Base-by-base conservation (phyloP, 2,113 vertebrate genomes). In the Lagopus muta region DNA sequence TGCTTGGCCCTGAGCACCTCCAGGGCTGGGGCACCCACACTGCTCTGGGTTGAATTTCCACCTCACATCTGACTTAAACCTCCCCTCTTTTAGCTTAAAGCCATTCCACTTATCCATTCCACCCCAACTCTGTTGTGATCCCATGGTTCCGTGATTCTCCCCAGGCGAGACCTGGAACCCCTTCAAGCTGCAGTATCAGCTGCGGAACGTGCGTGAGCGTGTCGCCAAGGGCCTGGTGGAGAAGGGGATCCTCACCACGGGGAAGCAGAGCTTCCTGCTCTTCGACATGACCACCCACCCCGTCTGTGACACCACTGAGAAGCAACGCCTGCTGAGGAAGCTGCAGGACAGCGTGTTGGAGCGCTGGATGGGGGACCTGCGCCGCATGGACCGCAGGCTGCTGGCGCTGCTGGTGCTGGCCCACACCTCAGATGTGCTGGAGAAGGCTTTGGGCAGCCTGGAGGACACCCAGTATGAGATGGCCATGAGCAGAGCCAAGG, bases 261-360 rank as follows among this genome's bases (percentile, higher is more conserved):
- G 98, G 96, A 98, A 98, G 92, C 98, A 99, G 96, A 98, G 98
- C 95, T 99, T 98, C 96, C 97, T 99, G 8, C 97, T 99, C 13
- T 98, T 99, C 2, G 98, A 98, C 94, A 98, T 99, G 98, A 99
- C 98, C 73, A 99, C 98, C 1, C 98, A 99, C 94, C 98, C 98
- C 0, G 88, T 99, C 55, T 98, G 97, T 92, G 98, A 98, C 28
- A 72, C 86, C 69, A 96, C 96, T 0, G 98, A 98, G 96, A 99
- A 99, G 94, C 98, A 98, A 88, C 97, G 98, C 15, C 85, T 99
- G 90, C 89, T 98, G 38, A 97, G 93, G 75, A 98, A 96, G 48
- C 95, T 98, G 3, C 98, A 98, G 92, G 98, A 98, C 16, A 96
- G 97, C 10, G 80, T 99, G 10, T 96, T 99, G 72, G 98, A 98